Evolutionary conservation across 1,140 invertebrate genomes (phyloP), one percentile per base, ranked within the genome.

Genomic region (Drosophila kurseongensis): DNA sequence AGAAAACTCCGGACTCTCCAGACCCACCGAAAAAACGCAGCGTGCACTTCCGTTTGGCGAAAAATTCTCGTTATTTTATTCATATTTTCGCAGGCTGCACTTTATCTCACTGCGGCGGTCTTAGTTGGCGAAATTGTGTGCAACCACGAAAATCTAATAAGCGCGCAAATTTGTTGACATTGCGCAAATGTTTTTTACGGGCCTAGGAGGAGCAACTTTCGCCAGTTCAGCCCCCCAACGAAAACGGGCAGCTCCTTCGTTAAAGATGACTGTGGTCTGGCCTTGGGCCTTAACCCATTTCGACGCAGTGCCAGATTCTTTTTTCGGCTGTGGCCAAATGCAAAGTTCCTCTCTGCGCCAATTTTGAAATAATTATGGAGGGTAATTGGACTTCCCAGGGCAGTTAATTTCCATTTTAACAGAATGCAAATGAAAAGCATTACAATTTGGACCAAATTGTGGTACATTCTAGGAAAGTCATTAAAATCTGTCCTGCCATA

Each of bases 61-160:
- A 88, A 88, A 89, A 67, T 88, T 88, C 79, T 77, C 58, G 60
- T 75, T 63, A 88, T 88, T 84, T 88, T 88, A 89, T 88, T 89
- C 84, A 88, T 88, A 88, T 88, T 88, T 88, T 80, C 63, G n/a
- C 54, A 51, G 58, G 69, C 84, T 88, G 84, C 84, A 90, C 77
- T 89, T 90, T 90, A 84, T 84, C 85, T 89, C 57, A 71, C 62
- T 84, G 85, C 60, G 80, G 85, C 80, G 80, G 73, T 80, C 85
- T 90, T 89, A 90, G 84, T 89, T 89, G 84, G 84, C 84, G 84
- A 89, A 89, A 89, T 89, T 90, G 84, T 89, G 84, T 90, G 85
- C 80, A 80, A 85, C 84, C 85, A 89, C 84, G 85, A 89, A 89
- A 89, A 89, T 89, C 84, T 89, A 89, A 89, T 89, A 90, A 89